These are phyloP conservation scores for Lasioglossum oenotherae DNA, from an alignment of 2,888 invertebrate species.

Conservation along the genomic window DNA sequence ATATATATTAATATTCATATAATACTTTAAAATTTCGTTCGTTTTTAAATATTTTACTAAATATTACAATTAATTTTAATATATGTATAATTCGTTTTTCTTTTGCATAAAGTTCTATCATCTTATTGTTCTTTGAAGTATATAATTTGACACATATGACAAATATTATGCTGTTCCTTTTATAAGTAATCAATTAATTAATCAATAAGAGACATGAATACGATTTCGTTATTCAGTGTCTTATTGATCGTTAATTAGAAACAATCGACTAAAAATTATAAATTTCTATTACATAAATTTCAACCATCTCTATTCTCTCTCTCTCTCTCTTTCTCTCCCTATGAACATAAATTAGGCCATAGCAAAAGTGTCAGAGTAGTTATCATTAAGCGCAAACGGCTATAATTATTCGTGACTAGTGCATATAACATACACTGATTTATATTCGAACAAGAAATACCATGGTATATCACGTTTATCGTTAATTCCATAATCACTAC, in stretches of 20 bases:
- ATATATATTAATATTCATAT: constrained; percentile 31
- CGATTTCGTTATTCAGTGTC: constrained; percentile 30
- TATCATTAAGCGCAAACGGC: constrained; percentile 23
- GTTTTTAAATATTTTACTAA: constrained; percentile 25
- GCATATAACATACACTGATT: constrained; percentile 28
- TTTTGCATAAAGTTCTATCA: constrained; percentile 63
- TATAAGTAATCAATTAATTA: constrained; percentile 40
- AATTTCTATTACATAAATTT: constrained; percentile 30
- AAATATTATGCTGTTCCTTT: constrained; percentile 38
- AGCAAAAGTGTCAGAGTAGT: constrained; percentile 24
- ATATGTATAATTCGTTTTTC: constrained; percentile 38
- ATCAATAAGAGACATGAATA: constrained; percentile 25
- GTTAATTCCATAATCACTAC: constrained; percentile 2
- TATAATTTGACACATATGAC: constrained; percentile 32
- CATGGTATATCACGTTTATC: constrained; percentile 31
- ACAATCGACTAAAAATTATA: constrained; percentile 35
- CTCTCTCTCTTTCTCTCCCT: not conserved
- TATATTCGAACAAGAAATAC: constrained; percentile 11
- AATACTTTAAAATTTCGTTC: constrained; percentile 33
- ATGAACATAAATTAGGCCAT: constrained; percentile 66
- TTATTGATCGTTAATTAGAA: constrained; percentile 39
- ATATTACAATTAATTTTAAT: constrained; percentile 36
- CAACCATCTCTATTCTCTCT: constrained; percentile 26
- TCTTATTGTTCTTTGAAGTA: constrained; percentile 40
- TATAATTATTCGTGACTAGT: constrained; percentile 41